Evolutionary conservation across 2,797 vertebrate genomes (phyloP).

Genomic region (Morus bassanus): DNA sequence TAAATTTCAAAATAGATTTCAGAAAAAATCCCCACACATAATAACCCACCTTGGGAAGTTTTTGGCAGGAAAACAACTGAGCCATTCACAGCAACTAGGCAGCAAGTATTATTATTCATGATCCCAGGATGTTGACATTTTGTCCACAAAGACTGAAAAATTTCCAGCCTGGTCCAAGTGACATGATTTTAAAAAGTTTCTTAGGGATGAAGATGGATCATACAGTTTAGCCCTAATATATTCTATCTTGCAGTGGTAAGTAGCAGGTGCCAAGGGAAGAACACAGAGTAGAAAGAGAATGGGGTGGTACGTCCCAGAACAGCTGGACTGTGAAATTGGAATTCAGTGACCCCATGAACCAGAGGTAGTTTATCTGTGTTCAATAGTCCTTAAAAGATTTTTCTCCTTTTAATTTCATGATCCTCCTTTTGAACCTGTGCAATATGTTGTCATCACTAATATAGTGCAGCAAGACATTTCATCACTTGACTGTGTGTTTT

Average conservation of each 20-base stretch:
- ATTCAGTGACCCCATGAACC: neutral
- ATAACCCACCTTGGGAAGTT: neutral
- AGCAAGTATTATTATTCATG: neutral
- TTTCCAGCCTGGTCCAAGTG: neutral
- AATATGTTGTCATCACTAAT: neutral
- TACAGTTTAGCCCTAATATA: neutral
- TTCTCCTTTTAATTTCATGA: neutral
- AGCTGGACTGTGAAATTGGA: neutral
- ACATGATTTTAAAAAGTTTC: neutral
- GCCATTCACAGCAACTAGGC: neutral
- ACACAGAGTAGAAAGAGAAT: neutral
- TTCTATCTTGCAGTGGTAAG: neutral
- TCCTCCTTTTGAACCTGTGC: neutral
- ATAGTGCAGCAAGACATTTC: neutral
- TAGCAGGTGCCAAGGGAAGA: neutral
- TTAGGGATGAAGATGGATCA: neutral
- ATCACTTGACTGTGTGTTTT: neutral
- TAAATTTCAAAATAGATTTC: too few relatives aligned
- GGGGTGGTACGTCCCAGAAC: accelerated
- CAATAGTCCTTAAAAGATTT: neutral
- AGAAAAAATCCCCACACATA: neutral
- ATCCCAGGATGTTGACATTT: neutral
- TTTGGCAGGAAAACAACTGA: neutral
- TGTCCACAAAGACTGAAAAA: neutral
- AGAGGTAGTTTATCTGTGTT: neutral